These are phyloP conservation scores for Platyscapa corneri DNA, from an alignment of 1,140 invertebrate species.

Conservation along the genomic window DNA sequence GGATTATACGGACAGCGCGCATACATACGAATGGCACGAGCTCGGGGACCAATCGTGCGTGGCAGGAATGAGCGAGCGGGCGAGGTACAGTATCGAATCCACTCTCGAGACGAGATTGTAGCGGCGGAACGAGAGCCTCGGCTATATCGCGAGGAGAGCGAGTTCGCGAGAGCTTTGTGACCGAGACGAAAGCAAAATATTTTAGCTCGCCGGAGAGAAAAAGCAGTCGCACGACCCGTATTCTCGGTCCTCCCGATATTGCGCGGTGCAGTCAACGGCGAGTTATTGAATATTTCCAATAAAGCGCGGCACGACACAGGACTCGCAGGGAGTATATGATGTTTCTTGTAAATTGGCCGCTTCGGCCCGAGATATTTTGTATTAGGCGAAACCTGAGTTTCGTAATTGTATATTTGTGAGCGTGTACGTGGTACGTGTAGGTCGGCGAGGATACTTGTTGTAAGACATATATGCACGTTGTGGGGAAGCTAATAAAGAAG, in stretches of 20 bases:
- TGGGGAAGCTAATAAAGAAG: slow-evolving; percentile 19
- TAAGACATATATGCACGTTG: slow-evolving; percentile 19
- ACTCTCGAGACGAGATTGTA: slow-evolving; percentile 64
- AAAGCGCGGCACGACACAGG: slow-evolving; percentile 17
- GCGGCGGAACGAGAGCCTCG: slow-evolving; percentile 49
- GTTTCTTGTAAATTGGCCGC: slow-evolving; percentile 38
- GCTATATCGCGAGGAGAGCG: neutral
- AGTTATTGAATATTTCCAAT: slow-evolving; percentile 53
- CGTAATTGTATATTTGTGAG: slow-evolving; percentile 31
- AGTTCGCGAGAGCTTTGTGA: neutral
- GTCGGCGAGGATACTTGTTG: neutral
- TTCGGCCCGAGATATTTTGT: slow-evolving; percentile 47
- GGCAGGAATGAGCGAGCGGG: slow-evolving; percentile 67
- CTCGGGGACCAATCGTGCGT: slow-evolving; percentile 53
- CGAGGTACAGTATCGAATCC: slow-evolving; percentile 61
- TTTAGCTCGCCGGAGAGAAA: slow-evolving; percentile 12
- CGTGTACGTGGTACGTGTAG: neutral
- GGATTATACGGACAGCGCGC: slow-evolving; percentile 39
- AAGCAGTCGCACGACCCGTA: slow-evolving; percentile 23
- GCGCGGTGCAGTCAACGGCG: slow-evolving; percentile 35
- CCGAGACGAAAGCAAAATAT: slow-evolving; percentile 23
- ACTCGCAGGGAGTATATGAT: slow-evolving; percentile 1
- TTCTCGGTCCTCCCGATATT: slow-evolving; percentile 37
- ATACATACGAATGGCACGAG: slow-evolving; percentile 56
- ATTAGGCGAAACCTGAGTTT: slow-evolving; percentile 22